These are phyloP conservation scores for Muraenolepis orangiensis DNA, from an alignment of 2,797 vertebrate genomes.

Conservation along the genomic window DNA sequence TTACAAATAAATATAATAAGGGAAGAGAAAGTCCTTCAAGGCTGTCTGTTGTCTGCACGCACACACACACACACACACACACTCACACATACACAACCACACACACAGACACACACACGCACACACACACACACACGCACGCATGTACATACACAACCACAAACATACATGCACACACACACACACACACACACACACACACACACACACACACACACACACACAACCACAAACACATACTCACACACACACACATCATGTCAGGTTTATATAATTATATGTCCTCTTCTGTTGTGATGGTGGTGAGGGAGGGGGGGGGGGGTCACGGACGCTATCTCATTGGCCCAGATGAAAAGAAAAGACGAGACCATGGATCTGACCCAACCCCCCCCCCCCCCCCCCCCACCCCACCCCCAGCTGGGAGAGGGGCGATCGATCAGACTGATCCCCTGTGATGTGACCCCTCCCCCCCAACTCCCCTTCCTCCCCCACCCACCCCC, in stretches of 20 bases:
- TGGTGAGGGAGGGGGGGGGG: not conserved
- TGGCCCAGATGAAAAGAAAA: conserved; percentile 58
- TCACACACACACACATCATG: not conserved
- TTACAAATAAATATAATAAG: too few relatives aligned
- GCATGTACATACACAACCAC: too few relatives aligned
- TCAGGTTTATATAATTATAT: not conserved
- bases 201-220: not conserved
- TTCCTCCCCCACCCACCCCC: too few relatives aligned
- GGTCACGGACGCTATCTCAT: conserved; percentile 35
- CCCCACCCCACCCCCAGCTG: conserved; percentile 5
- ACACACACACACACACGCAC: conserved; percentile 26
- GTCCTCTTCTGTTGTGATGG: conserved; percentile 57
- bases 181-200: too few relatives aligned
- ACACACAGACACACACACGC: too few relatives aligned
- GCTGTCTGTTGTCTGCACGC: too few relatives aligned
- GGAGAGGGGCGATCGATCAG: conserved; percentile 64
- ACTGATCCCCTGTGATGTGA: conserved; percentile 66
- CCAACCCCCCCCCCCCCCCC: conserved; percentile 9
- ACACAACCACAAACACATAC: too few relatives aligned
- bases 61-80: too few relatives aligned
- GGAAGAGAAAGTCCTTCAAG: too few relatives aligned
- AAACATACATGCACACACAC: too few relatives aligned
- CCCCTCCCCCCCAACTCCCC: too few relatives aligned
- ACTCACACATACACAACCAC: too few relatives aligned
- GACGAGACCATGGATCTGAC: conserved; percentile 65